These are phyloP conservation scores for Fulmarus glacialis DNA, from an alignment of 2,113 vertebrate species.

Conservation along the genomic window DNA sequence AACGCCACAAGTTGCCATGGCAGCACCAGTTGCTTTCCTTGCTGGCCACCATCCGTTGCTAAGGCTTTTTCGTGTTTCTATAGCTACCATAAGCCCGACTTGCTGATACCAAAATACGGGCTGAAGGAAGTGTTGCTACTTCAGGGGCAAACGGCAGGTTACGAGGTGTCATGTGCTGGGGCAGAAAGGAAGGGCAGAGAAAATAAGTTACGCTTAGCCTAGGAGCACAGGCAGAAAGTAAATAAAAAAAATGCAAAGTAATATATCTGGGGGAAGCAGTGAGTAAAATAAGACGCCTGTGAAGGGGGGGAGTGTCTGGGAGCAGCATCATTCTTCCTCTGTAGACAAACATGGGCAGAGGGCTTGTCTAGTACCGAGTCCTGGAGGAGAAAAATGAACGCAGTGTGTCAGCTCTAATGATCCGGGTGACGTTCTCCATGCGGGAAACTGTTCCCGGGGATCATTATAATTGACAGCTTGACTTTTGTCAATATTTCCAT, in stretches of 20 bases:
- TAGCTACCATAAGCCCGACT: neutral
- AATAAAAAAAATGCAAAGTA: neutral
- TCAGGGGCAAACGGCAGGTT: neutral
- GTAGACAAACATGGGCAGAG: neutral
- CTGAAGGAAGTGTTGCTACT: neutral
- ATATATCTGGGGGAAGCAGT: neutral
- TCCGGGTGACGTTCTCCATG: neutral
- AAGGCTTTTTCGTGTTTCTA: slow-evolving; percentile 30
- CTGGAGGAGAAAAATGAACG: neutral
- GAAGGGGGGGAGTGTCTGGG: neutral
- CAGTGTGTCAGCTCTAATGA: neutral
- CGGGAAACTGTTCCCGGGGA: neutral
- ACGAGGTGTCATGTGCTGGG: rapidly evolving
- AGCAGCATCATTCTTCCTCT: neutral
- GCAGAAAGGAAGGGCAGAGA: neutral
- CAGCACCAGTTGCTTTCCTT: slow-evolving; percentile 22
- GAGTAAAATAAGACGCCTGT: neutral
- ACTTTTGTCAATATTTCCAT: neutral
- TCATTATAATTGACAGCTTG: neutral
- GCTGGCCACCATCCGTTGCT: slow-evolving; percentile 17
- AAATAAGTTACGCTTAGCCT: neutral
- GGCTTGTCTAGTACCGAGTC: neutral
- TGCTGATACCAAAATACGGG: neutral
- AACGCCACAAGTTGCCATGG: slow-evolving; percentile 19
- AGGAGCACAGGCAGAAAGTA: neutral